Evolutionary conservation across 2,888 invertebrate genomes (phyloP).

Genomic region (Coleophora deauratella): DNA sequence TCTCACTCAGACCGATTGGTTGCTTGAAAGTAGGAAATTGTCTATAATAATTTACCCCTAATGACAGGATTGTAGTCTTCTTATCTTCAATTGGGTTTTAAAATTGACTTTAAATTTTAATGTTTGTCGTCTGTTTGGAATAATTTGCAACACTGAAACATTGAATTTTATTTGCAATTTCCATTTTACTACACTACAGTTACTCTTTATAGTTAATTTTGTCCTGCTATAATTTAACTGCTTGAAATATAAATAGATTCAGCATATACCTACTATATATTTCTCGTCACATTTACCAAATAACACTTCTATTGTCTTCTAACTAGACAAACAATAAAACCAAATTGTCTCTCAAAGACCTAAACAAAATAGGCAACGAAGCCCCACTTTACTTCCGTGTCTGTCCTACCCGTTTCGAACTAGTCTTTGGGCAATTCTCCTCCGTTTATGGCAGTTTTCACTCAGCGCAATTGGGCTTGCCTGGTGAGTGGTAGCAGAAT

Average conservation of each 20-base stretch:
- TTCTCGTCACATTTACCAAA: too few species aligned
- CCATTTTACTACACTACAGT: not conserved
- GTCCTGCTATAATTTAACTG: too few species aligned
- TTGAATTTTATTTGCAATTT: not conserved
- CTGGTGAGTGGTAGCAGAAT: conserved; percentile 32
- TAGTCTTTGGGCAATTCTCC: conserved; percentile 33
- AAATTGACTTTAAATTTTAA: conserved; percentile 44
- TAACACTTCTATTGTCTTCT: too few species aligned
- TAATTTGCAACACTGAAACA: not conserved
- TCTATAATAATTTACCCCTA: conserved; percentile 54
- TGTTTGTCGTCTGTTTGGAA: conserved; percentile 23
- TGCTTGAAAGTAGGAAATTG: conserved; percentile 52
- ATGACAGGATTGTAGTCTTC: conserved; percentile 43
- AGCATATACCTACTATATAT: too few species aligned
- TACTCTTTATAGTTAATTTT: too few species aligned
- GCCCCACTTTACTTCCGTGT: conserved; percentile 8
- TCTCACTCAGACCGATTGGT: conserved; percentile 62
- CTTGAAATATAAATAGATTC: too few species aligned
- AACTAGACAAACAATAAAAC: too few species aligned
- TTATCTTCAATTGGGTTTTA: conserved; percentile 36
- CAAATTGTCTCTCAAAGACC: conserved; percentile 24
- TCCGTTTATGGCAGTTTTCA: conserved; percentile 68
- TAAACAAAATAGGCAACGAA: conserved; percentile 13
- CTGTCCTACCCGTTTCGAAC: conserved; percentile 21
- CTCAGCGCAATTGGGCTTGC: conserved; percentile 61